Conservation (phyloP, 2,888 invertebrate species). For the Phyllotreta striolata region DNA sequence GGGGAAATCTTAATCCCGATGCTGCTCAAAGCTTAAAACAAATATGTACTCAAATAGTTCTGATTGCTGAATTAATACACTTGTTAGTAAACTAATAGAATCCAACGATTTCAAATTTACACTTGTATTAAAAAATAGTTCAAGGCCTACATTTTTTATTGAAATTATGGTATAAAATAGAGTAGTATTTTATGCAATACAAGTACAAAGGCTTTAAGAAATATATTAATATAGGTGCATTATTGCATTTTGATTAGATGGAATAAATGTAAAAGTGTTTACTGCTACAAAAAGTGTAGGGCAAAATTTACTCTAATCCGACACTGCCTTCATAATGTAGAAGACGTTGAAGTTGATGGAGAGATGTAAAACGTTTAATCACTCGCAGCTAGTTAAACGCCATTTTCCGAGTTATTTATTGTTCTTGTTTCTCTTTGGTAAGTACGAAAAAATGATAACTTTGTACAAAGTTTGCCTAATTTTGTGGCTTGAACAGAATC, state of each 20-base stretch:
- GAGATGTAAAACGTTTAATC: slow-evolving; percentile 20
- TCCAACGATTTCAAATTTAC: slow-evolving; percentile 27
- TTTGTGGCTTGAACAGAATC: background rate
- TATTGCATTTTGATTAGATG: background rate
- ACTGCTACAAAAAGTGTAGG: background rate
- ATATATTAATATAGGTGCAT: background rate
- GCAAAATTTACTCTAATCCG: background rate
- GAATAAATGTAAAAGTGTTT: background rate
- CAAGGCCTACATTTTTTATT: background rate
- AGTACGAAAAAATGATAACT: slow-evolving; percentile 14
- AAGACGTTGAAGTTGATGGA: slow-evolving; percentile 16
- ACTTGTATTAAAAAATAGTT: background rate
- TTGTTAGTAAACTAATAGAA: slow-evolving; percentile 20
- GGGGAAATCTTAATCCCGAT: slow-evolving; percentile 31
- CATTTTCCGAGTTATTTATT: slow-evolving; percentile 20
- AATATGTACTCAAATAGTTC: slow-evolving; percentile 35
- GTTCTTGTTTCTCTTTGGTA: slow-evolving; percentile 12
- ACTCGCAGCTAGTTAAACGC: slow-evolving; percentile 17
- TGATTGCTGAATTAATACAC: slow-evolving; percentile 35
- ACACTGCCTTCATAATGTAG: too few species aligned
- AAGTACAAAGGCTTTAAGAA: too few species aligned
- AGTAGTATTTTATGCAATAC: too few species aligned
- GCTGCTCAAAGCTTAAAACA: slow-evolving; percentile 33
- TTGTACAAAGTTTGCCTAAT: slow-evolving; percentile 16
- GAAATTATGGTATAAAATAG: too few species aligned